A percentile compares a stretch with the other conserved stretches of the same genome.
These are phyloP conservation scores for Leptosomus discolor DNA, from an alignment of 2,113 vertebrate genomes.

Conservation along the genomic window DNA sequence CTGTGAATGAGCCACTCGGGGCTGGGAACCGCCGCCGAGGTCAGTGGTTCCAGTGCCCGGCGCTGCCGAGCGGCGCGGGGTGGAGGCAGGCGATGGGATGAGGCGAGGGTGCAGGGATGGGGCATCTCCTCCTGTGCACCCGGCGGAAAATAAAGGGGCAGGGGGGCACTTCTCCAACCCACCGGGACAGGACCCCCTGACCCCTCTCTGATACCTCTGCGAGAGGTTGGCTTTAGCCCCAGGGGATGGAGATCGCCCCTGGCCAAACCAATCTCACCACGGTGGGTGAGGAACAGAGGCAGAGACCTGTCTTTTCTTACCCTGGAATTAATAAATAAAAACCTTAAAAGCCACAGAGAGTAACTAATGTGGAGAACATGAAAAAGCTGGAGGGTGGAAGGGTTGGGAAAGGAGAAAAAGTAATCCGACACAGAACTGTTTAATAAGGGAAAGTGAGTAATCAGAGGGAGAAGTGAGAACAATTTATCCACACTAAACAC, in stretches of 20 bases:
- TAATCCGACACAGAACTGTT: not conserved
- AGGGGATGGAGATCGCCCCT: not conserved
- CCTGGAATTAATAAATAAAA: not conserved
- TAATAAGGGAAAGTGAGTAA: slow-evolving; percentile 12
- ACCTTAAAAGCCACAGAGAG: not conserved
- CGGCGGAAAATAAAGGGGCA: not conserved
- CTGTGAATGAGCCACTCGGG: not conserved
- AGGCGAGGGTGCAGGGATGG: rapidly evolving
- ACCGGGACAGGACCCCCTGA: rapidly evolving
- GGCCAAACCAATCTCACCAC: rapidly evolving
- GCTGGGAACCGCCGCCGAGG: not conserved
- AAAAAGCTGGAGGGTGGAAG: not conserved
- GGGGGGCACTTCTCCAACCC: not conserved
- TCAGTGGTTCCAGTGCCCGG: not conserved
- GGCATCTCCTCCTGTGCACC: not conserved
- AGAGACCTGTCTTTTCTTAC: not conserved
- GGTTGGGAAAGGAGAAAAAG: not conserved
- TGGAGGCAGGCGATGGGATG: not conserved
- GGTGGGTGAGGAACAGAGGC: not conserved
- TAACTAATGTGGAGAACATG: not conserved
- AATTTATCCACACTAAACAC: not conserved
- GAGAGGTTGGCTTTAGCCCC: not conserved
- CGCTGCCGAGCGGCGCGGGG: rapidly evolving
- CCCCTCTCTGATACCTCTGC: rapidly evolving
- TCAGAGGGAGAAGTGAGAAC: not conserved